phyloP scores from a whole-genome alignment of 2,797 vertebrate genomes.

The Knipowitschia caucasica region DNA sequence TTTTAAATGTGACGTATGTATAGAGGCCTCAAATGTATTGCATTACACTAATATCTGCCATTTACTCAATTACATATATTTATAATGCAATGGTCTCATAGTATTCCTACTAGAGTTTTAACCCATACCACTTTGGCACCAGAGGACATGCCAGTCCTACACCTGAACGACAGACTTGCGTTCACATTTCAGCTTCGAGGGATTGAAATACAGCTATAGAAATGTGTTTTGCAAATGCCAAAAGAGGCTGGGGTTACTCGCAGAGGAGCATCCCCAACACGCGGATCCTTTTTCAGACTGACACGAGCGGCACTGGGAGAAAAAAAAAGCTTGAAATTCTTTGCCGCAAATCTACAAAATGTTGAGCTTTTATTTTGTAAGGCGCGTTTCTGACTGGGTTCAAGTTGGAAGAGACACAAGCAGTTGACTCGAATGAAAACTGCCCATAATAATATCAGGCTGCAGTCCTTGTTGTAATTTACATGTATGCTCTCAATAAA shows the following conservation, averaged over 20 bases:
- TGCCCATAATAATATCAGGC: constrained; percentile 50
- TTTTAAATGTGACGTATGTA: no score
- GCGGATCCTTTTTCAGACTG: constrained; percentile 51
- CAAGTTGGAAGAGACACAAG: constrained; percentile 65
- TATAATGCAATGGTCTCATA: not conserved
- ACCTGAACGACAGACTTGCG: constrained; percentile 11
- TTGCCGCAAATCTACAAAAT: constrained; percentile 16
- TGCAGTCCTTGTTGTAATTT: constrained; percentile 47
- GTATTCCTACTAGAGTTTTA: not conserved
- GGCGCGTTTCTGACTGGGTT: constrained; percentile 40
- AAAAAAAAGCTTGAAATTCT: constrained; percentile 29
- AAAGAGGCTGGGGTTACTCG: constrained; percentile 31
- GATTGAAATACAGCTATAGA: constrained; percentile 24
- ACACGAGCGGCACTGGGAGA: constrained; percentile 33
- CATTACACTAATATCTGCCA: no score
- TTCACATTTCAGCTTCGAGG: constrained; percentile 10
- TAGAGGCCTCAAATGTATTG: no score
- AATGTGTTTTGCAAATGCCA: constrained; percentile 29
- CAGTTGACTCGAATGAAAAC: constrained; percentile 65
- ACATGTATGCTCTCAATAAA: constrained; percentile 48
- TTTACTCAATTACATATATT: no score
- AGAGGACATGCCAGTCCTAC: constrained; percentile 2
- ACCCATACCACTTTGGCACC: not conserved
- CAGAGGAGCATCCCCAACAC: constrained; percentile 36
- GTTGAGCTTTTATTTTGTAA: constrained; percentile 22